phyloP scores from a whole-genome alignment of 2,888 invertebrate species.

The Sepiola atlantica region DNA sequence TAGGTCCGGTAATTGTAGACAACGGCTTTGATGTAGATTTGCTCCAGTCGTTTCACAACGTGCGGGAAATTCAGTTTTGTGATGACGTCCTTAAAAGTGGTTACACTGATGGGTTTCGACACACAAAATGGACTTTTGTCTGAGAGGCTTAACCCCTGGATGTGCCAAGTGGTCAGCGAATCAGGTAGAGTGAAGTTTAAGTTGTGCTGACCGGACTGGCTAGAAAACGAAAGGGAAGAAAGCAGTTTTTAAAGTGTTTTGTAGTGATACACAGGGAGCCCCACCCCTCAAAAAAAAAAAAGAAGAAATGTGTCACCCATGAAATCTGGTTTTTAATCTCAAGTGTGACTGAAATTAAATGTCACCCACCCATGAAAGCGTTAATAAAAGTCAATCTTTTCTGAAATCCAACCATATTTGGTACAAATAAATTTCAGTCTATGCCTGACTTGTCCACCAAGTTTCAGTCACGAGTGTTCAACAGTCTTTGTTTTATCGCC shows the following conservation, averaged over 20 bases:
- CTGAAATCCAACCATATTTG: too few species aligned
- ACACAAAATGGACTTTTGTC: conserved; percentile 42
- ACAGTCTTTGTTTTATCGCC: too few species aligned
- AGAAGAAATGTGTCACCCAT: not conserved
- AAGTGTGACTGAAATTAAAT: too few species aligned
- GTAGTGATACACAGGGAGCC: not conserved
- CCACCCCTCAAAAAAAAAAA: not conserved
- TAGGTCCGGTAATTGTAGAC: conserved; percentile 58
- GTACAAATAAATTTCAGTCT: too few species aligned
- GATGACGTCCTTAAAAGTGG: conserved; percentile 34
- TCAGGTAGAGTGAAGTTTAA: conserved; percentile 38
- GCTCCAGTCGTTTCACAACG: conserved; percentile 58
- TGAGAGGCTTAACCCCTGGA: conserved; percentile 36
- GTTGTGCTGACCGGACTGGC: not conserved
- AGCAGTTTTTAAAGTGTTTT: not conserved
- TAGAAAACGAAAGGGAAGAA: not conserved
- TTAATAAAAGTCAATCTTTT: too few species aligned
- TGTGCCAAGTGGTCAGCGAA: conserved; percentile 47
- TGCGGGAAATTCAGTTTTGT: conserved; percentile 36
- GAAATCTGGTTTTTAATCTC: too few species aligned
- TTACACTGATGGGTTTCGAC: not conserved
- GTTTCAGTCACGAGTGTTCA: too few species aligned
- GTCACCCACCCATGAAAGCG: too few species aligned
- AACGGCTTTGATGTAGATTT: conserved; percentile 59
- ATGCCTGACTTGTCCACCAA: too few species aligned